Conservation (phyloP, 2,888 invertebrate species). For the Eumerus sabulonum region DNA sequence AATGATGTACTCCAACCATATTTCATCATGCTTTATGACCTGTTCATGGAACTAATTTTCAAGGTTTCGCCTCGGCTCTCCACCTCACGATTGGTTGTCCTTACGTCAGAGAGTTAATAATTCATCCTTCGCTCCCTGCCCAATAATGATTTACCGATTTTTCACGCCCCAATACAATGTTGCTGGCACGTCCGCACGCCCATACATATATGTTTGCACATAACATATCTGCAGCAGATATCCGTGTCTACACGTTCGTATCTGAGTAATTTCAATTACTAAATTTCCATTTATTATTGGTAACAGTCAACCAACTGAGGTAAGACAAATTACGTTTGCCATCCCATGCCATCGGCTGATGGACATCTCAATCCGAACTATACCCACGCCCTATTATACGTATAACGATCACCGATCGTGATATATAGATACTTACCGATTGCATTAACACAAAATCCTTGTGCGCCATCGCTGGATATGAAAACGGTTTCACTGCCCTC, state of each 20-base stretch:
- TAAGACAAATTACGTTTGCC: conserved; percentile 43
- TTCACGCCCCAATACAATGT: conserved; percentile 46
- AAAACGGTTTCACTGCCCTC: conserved; percentile 85
- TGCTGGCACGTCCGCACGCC: conserved; percentile 10
- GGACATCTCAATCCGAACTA: too few relatives aligned
- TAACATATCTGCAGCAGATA: conserved; percentile 27
- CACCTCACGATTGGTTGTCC: background rate
- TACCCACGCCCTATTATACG: conserved; percentile 20
- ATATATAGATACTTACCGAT: conserved; percentile 75
- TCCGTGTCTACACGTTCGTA: conserved; percentile 13
- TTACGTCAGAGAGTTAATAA: background rate
- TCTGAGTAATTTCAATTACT: conserved; percentile 55
- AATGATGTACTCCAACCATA: background rate
- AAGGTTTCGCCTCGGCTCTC: background rate
- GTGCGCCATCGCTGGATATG: conserved; percentile 82
- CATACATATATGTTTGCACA: conserved; percentile 52
- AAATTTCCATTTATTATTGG: conserved; percentile 25
- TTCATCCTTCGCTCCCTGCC: conserved; percentile 2
- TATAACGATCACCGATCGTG: background rate
- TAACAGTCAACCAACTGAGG: background rate
- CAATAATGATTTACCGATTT: conserved; percentile 25
- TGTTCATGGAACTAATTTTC: background rate
- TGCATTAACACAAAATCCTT: conserved; percentile 79
- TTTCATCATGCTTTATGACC: too few relatives aligned
- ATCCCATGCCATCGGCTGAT: too few relatives aligned